Evolutionary conservation across 1,140 invertebrate genomes (phyloP).

Genomic region (Hormaphis cornu): DNA sequence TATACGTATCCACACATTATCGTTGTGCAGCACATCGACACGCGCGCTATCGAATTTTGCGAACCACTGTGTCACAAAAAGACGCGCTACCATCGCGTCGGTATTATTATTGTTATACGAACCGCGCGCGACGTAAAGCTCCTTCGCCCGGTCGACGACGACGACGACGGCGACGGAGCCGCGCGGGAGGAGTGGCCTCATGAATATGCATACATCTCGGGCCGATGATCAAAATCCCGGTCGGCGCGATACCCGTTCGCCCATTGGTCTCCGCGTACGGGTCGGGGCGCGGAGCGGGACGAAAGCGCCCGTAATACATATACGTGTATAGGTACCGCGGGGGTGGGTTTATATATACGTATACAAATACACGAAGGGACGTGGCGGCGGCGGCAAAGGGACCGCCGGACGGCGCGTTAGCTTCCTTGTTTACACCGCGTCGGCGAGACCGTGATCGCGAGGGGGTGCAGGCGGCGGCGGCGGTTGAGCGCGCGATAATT

Average conservation of each 20-base stretch:
- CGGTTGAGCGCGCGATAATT: conserved; percentile 31
- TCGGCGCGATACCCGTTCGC: conserved; percentile 8
- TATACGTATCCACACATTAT: too few relatives aligned
- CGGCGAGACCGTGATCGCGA: not conserved
- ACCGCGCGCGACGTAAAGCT: not conserved
- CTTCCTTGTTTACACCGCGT: conserved; percentile 28
- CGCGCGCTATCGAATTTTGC: not conserved
- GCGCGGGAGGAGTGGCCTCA: conserved; percentile 30
- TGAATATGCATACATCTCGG: conserved; percentile 32
- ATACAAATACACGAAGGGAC: conserved; percentile 2
- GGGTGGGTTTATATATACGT: too few relatives aligned
- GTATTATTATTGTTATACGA: too few relatives aligned
- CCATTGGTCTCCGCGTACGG: conserved; percentile 10
- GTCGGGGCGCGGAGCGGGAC: not conserved
- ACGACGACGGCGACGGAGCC: not conserved
- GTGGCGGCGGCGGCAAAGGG: not conserved
- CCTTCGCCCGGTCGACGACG: not conserved
- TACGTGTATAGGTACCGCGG: too few relatives aligned
- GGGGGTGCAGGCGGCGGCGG: not conserved
- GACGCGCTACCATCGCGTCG: too few relatives aligned
- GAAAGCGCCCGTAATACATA: too few relatives aligned
- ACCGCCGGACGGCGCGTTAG: not conserved
- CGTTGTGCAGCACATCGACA: not conserved
- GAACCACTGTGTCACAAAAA: too few relatives aligned
- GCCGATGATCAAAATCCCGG: conserved; percentile 29